Percentiles rank a stretch among this genome's conserved stretches.
Conservation (phyloP, 1,140 invertebrate species). For the Formica exsecta region DNA sequence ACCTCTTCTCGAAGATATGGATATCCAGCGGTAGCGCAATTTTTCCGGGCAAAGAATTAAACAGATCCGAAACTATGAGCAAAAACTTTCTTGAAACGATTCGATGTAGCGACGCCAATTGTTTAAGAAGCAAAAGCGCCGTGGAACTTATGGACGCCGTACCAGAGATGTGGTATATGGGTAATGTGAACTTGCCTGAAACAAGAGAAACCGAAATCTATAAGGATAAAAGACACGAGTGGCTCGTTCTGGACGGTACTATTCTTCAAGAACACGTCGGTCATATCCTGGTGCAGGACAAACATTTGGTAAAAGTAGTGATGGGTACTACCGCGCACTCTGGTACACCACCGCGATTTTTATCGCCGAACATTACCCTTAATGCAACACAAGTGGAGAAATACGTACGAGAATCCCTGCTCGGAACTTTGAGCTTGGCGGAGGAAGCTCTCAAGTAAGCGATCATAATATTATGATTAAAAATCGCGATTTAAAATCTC, state of each 20-base stretch:
- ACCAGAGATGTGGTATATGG: constrained; percentile 90
- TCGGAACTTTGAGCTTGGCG: constrained; percentile 88
- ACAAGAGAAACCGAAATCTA: constrained; percentile 85
- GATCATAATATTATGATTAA: constrained; percentile 14
- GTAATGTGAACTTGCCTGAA: constrained; percentile 88
- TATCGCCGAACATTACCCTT: constrained; percentile 88
- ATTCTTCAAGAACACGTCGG: constrained; percentile 89
- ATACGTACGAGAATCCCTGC: constrained; percentile 89
- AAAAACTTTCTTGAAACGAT: constrained; percentile 88
- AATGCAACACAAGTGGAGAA: constrained; percentile 88
- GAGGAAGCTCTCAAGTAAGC: constrained; percentile 87
- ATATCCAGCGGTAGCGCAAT: constrained; percentile 91
- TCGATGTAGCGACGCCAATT: constrained; percentile 87
- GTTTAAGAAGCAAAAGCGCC: constrained; percentile 88
- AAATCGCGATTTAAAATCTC: neutral
- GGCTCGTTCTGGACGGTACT: constrained; percentile 91
- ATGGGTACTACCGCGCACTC: constrained; percentile 92
- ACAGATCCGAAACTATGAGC: constrained; percentile 88
- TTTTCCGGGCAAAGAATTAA: constrained; percentile 89
- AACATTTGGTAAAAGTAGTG: constrained; percentile 87
- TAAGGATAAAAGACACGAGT: constrained; percentile 89
- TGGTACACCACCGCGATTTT: constrained; percentile 88
- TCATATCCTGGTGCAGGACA: constrained; percentile 87
- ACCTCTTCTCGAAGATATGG: constrained; percentile 91
- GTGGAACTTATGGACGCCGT: constrained; percentile 89